Percentiles rank a stretch among this genome's conserved stretches.
Conservation (phyloP, 2,113 vertebrate genomes). For the Lycaon pictus region DNA sequence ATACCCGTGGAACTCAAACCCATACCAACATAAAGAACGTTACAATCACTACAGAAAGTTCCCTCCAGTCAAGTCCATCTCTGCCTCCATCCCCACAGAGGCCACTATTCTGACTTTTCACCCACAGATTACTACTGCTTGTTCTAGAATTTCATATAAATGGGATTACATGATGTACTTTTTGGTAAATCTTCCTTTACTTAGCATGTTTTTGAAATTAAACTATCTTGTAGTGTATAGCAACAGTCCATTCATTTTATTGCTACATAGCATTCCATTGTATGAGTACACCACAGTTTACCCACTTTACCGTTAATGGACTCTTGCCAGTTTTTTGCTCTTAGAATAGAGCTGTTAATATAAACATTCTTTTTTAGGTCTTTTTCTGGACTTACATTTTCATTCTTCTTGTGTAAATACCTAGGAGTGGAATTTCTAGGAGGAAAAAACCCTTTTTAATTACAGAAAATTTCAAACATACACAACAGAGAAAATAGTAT, state of each 20-base stretch:
- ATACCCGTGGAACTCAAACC: not conserved
- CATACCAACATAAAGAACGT: not conserved
- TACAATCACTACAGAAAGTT: not conserved
- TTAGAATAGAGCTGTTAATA: slow-evolving; percentile 36
- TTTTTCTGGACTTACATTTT: not conserved
- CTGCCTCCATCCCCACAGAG: not conserved
- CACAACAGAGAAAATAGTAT: not conserved
- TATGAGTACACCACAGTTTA: not conserved
- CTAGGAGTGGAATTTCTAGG: not conserved
- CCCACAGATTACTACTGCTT: not conserved
- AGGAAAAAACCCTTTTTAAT: not conserved
- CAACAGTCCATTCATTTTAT: not conserved
- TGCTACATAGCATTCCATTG: not conserved
- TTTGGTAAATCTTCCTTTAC: not conserved
- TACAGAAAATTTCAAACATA: not conserved
- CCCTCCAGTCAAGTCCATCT: not conserved
- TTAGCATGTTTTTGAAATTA: not conserved
- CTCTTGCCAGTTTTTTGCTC: not conserved
- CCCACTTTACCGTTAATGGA: not conserved
- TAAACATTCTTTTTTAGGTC: not conserved
- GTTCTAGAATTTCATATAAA: not conserved
- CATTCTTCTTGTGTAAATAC: not conserved
- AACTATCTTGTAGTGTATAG: not conserved
- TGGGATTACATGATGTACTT: not conserved
- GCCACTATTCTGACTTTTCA: not conserved